Evolutionary conservation across 2,888 invertebrate genomes (phyloP).

Genomic region (Dioctria rufipes): DNA sequence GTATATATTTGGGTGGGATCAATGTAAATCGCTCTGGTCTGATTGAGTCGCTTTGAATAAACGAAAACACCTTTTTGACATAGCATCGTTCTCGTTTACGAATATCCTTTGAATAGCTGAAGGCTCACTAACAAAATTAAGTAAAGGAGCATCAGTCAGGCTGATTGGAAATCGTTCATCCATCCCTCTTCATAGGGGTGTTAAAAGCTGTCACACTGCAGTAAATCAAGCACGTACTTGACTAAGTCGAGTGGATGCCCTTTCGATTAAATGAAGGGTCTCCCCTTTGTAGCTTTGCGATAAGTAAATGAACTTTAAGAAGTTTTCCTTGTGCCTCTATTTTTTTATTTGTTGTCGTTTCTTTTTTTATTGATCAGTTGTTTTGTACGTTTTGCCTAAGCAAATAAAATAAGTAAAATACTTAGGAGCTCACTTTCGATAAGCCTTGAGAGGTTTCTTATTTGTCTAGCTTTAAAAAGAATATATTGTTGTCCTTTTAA

Average conservation of each 20-base stretch:
- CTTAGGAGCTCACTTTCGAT: constrained; percentile 24
- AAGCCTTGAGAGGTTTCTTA: too few relatives aligned
- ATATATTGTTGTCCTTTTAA: too few relatives aligned
- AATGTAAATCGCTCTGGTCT: constrained; percentile 9
- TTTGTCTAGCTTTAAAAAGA: too few relatives aligned
- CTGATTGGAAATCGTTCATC: constrained; percentile 46
- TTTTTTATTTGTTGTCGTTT: constrained; percentile 35
- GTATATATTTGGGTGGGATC: not conserved
- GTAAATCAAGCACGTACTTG: constrained; percentile 46
- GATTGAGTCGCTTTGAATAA: constrained; percentile 46
- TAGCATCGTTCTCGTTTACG: not conserved
- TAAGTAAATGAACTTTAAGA: constrained; percentile 49
- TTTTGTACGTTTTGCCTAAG: constrained; percentile 44
- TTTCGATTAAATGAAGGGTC: constrained; percentile 45
- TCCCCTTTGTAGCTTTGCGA: not conserved
- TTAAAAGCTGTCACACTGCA: constrained; percentile 19
- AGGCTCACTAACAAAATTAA: constrained; percentile 35
- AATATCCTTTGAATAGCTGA: constrained; percentile 37
- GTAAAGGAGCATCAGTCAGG: constrained; percentile 43
- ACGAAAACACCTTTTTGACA: constrained; percentile 46
- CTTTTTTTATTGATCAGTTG: constrained; percentile 52
- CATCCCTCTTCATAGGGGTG: constrained; percentile 31
- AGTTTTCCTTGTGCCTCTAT: constrained; percentile 27
- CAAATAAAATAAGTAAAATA: constrained; percentile 24
- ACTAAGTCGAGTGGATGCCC: constrained; percentile 37